Conservation (phyloP, 2,113 vertebrate species). For the Carlito syrichta region DNA sequence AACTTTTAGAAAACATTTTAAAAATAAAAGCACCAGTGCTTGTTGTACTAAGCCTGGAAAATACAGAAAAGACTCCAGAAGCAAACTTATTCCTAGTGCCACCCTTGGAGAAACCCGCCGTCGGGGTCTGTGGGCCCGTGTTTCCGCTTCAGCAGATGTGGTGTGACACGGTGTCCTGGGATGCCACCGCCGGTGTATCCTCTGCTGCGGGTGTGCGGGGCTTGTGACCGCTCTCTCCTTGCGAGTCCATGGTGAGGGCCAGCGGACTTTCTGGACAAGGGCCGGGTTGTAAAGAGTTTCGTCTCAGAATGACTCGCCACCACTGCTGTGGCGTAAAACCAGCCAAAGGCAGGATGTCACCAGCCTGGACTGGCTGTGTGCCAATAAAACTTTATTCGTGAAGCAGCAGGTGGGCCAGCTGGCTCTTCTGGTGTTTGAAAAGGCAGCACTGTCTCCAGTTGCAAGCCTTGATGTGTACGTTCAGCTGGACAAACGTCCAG, state of each 20-base stretch:
- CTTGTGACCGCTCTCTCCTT: no score
- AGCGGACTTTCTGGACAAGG: background rate
- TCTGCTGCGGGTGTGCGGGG: accelerated
- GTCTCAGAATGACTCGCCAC: background rate
- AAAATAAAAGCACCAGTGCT: background rate
- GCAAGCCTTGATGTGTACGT: no score
- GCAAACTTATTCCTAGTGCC: no score
- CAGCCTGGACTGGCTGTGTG: accelerated
- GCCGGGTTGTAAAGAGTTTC: background rate
- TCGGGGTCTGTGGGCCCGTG: accelerated
- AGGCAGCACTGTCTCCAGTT: background rate
- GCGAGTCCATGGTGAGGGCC: background rate
- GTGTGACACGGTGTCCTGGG: accelerated
- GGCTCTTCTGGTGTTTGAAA: background rate
- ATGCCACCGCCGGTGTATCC: no score
- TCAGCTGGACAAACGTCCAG: no score
- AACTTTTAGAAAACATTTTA: background rate
- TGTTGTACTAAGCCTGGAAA: background rate
- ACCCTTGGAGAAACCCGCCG: no score
- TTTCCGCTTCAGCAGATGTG: background rate
- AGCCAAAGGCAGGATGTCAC: background rate
- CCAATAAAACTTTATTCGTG: background rate
- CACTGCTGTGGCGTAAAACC: background rate
- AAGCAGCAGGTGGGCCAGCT: accelerated
- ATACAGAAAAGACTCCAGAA: background rate